These are phyloP conservation scores for Pollenia labialis DNA, from an alignment of 2,888 invertebrate genomes.

Conservation along the genomic window DNA sequence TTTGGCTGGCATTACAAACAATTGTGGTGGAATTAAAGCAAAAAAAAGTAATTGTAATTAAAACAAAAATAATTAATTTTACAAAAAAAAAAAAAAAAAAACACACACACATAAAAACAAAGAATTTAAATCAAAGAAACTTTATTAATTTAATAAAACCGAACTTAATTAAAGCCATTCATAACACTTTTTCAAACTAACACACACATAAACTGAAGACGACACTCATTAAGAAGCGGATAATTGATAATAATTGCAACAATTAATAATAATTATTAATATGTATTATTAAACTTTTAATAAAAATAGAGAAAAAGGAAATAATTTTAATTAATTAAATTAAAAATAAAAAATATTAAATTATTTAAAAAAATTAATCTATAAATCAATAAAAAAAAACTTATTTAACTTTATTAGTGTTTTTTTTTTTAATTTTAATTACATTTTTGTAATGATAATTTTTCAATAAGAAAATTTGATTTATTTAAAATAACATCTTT, in stretches of 20 bases:
- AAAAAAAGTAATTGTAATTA: conserved; percentile 45
- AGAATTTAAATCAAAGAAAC: conserved; percentile 37
- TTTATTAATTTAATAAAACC: conserved; percentile 64
- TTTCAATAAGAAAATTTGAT: too few species aligned
- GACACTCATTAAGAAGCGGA: conserved; percentile 38
- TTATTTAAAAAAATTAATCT: too few species aligned
- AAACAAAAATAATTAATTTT: conserved; percentile 50
- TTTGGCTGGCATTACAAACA: conserved; percentile 48
- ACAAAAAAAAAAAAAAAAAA: neutral
- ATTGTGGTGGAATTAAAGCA: conserved; percentile 32
- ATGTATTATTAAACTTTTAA: conserved; percentile 39
- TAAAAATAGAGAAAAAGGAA: neutral
- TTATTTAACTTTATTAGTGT: too few species aligned
- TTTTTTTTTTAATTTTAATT: too few species aligned
- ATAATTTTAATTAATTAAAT: neutral
- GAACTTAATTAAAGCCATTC: conserved; percentile 62
- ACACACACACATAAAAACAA: conserved; percentile 2
- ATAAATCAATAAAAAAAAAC: too few species aligned
- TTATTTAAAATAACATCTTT: too few species aligned
- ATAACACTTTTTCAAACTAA: neutral
- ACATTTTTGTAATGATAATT: too few species aligned
- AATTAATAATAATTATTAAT: conserved; percentile 58
- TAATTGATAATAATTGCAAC: conserved; percentile 73
- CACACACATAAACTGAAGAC: neutral
- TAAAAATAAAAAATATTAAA: neutral